phyloP scores from a whole-genome alignment of 2,888 invertebrate species.

The Pycnomerus fuliginosus region DNA sequence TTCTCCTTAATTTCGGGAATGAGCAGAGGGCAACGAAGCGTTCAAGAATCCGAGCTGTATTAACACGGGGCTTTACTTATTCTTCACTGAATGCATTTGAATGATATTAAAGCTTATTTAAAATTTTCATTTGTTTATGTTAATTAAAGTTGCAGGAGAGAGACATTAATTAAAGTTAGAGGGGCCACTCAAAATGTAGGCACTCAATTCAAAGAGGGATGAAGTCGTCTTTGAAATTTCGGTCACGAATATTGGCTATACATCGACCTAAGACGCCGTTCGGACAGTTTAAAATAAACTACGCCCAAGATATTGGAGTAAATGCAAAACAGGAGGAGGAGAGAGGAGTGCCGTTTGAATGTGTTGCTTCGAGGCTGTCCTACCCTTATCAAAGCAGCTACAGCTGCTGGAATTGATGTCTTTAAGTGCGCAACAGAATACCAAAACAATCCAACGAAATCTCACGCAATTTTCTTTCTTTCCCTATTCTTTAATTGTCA shows the following conservation, averaged over 20 bases:
- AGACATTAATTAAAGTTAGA: too few species aligned
- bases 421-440: constrained; percentile 30
- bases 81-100: too few species aligned
- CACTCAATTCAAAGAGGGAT: too few species aligned
- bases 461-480: constrained; percentile 1
- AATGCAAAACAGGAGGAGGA: constrained; percentile 29
- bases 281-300: too few species aligned
- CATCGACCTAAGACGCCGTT: too few species aligned
- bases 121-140: too few species aligned
- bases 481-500: constrained; percentile 7
- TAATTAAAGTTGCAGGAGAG: too few species aligned
- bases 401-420: constrained; percentile 35
- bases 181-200: too few species aligned
- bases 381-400: constrained; percentile 35
- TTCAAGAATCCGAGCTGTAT: constrained; percentile 1
- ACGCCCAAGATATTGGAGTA: constrained; percentile 2
- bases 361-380: constrained; percentile 35
- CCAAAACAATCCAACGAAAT: constrained; percentile 24
- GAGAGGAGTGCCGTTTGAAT: constrained; percentile 25
- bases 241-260: too few species aligned
- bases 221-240: too few species aligned
- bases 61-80: too few species aligned
- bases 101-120: too few species aligned
- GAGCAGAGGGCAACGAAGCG: background rate
- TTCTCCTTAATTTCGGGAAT: background rate